Conservation (phyloP, 2,888 invertebrate genomes). For the Drosophila sordidapex region DNA sequence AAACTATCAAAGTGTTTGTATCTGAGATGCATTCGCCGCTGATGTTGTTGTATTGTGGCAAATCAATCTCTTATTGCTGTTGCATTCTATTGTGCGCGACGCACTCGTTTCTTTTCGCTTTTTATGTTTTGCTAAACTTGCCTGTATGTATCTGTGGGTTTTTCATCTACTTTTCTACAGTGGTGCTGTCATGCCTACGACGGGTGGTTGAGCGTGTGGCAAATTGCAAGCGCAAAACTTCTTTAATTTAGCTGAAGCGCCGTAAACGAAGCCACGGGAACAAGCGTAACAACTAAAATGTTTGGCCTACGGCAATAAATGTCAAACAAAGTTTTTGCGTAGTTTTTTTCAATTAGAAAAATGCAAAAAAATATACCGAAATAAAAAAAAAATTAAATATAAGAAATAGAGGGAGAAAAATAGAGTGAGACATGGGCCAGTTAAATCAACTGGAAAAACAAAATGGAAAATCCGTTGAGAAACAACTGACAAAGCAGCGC, state of each 20-base stretch:
- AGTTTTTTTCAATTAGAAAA: constrained; percentile 70
- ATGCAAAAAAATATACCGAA: constrained; percentile 8
- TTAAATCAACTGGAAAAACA: constrained; percentile 38
- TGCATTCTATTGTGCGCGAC: background rate
- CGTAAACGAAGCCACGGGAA: constrained; percentile 42
- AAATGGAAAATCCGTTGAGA: constrained; percentile 34
- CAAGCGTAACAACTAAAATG: constrained; percentile 58
- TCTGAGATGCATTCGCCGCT: background rate
- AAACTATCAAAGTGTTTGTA: background rate
- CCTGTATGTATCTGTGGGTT: background rate
- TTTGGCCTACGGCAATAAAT: constrained; percentile 76
- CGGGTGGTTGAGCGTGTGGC: constrained; percentile 46
- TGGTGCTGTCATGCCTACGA: constrained; percentile 42
- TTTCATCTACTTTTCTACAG: background rate
- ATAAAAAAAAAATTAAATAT: background rate
- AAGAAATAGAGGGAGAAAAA: background rate
- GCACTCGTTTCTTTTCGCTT: constrained; percentile 1
- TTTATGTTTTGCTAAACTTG: constrained; percentile 40
- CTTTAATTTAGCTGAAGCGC: constrained; percentile 73
- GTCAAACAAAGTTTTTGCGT: constrained; percentile 67
- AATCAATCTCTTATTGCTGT: constrained; percentile 33
- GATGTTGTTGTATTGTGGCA: constrained; percentile 14
- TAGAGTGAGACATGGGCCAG: constrained; percentile 9
- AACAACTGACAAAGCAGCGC: constrained; percentile 37
- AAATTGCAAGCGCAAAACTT: constrained; percentile 72